Evolutionary conservation across 37 sponge, comb jelly and placozoan genomes (phyloP).

Genomic region (Geodia barretti): DNA sequence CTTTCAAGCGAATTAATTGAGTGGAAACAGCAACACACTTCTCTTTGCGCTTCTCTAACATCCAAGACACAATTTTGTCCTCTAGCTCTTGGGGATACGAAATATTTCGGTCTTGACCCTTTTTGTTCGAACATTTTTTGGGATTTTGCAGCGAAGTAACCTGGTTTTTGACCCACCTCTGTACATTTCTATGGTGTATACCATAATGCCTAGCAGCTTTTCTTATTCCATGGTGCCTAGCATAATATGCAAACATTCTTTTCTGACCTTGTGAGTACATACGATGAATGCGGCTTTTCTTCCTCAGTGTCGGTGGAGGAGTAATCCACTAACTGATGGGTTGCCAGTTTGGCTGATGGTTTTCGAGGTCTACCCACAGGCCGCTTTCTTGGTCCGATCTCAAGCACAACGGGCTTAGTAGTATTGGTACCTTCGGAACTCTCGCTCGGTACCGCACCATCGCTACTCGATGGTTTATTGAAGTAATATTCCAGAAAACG

Average conservation of each 20-base stretch:
- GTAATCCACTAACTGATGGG: no score
- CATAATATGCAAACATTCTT: constrained; percentile 21
- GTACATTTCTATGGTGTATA: constrained; percentile 21
- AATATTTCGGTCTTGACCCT: constrained; percentile 17
- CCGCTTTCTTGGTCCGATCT: no score
- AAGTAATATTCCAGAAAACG: no score
- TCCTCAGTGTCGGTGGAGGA: no score
- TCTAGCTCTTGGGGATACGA: constrained; percentile 11
- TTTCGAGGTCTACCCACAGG: no score
- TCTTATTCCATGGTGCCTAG: constrained; percentile 10
- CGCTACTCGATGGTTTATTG: no score
- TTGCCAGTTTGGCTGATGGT: no score
- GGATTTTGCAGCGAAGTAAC: not conserved
- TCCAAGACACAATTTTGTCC: constrained; percentile 6
- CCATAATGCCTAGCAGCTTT: constrained; percentile 2
- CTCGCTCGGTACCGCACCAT: no score
- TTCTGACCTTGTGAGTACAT: constrained; percentile 15
- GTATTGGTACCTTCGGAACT: no score
- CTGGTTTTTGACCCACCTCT: constrained; percentile 17
- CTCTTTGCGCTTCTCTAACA: constrained; percentile 24
- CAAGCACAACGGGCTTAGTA: no score
- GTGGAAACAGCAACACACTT: constrained; percentile 9
- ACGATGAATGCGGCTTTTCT: no score
- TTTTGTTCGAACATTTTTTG: not conserved
- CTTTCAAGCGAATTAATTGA: constrained; percentile 9